A percentile compares a stretch with the other conserved stretches of the same genome.
phyloP scores from a whole-genome alignment of 2,797 vertebrate species.

The Coccyzus lansbergi region DNA sequence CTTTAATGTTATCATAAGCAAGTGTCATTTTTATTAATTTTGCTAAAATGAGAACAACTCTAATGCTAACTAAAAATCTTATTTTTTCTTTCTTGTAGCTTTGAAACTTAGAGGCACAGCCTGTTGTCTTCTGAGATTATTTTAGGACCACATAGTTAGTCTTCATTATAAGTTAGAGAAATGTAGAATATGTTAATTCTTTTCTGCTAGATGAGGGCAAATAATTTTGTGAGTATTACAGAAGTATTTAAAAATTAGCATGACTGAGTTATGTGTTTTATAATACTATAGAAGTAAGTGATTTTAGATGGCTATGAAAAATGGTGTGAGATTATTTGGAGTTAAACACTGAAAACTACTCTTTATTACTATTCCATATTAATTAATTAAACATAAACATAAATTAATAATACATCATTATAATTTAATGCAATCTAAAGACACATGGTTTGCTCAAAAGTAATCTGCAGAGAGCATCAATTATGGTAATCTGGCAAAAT shows the following conservation, averaged over 20 bases:
- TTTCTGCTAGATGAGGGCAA: not conserved
- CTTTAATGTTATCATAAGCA: constrained; percentile 22
- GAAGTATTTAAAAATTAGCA: constrained; percentile 10
- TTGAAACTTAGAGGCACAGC: not conserved
- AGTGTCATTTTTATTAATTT: constrained; percentile 30
- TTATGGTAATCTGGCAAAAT: not conserved
- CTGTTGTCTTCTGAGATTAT: not conserved
- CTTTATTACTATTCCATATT: not conserved
- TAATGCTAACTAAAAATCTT: not conserved
- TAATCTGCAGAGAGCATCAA: not conserved
- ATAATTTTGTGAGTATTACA: not conserved
- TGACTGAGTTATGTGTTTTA: not conserved
- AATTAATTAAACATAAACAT: not conserved
- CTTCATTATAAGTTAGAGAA: constrained; percentile 12
- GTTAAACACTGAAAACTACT: not conserved
- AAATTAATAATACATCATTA: not conserved
- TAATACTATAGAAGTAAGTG: not conserved
- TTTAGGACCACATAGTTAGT: not conserved
- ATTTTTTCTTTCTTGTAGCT: constrained; percentile 5
- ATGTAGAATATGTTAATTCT: constrained; percentile 1
- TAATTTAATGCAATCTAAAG: not conserved
- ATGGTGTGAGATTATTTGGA: not conserved
- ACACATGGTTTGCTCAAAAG: not conserved
- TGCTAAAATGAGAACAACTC: not conserved
- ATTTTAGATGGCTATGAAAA: not conserved